phyloP scores from a whole-genome alignment of 2,797 vertebrate genomes.

The Synanceia verrucosa region DNA sequence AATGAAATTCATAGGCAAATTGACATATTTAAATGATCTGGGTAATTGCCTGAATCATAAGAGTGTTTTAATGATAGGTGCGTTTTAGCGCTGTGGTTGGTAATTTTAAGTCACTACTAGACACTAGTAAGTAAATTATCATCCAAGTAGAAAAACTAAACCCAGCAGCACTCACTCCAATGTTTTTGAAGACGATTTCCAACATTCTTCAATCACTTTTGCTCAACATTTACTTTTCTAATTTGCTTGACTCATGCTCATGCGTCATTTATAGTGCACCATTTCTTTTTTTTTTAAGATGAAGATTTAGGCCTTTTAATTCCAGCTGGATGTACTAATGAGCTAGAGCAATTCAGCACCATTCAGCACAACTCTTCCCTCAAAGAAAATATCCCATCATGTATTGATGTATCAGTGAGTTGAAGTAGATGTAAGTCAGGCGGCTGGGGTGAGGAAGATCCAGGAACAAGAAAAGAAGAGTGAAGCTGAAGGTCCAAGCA shows the following conservation, averaged over 20 bases:
- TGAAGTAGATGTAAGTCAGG: not conserved
- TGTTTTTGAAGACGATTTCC: too few species aligned
- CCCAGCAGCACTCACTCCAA: too few species aligned
- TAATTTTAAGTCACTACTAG: too few species aligned
- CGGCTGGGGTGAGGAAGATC: not conserved
- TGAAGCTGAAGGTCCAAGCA: not conserved
- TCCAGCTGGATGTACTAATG: slow-evolving; percentile 47
- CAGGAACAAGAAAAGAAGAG: not conserved
- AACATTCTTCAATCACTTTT: not conserved
- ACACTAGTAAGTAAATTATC: too few species aligned
- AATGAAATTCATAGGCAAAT: not conserved
- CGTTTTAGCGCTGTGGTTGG: too few species aligned
- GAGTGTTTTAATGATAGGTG: not conserved
- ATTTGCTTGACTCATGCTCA: slow-evolving; percentile 6
- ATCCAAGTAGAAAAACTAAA: too few species aligned
- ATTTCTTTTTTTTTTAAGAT: not conserved
- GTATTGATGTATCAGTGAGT: slow-evolving; percentile 25
- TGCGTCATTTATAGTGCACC: slow-evolving; percentile 25
- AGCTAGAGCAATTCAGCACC: slow-evolving; percentile 31
- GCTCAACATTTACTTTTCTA: slow-evolving; percentile 7
- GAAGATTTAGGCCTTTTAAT: slow-evolving; percentile 26
- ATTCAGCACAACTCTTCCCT: slow-evolving; percentile 35
- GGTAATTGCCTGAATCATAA: not conserved
- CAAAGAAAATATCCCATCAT: slow-evolving; percentile 26
- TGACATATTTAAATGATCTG: not conserved